These are phyloP conservation scores for Trilocha varians DNA, from an alignment of 2,888 invertebrate species.

Conservation along the genomic window DNA sequence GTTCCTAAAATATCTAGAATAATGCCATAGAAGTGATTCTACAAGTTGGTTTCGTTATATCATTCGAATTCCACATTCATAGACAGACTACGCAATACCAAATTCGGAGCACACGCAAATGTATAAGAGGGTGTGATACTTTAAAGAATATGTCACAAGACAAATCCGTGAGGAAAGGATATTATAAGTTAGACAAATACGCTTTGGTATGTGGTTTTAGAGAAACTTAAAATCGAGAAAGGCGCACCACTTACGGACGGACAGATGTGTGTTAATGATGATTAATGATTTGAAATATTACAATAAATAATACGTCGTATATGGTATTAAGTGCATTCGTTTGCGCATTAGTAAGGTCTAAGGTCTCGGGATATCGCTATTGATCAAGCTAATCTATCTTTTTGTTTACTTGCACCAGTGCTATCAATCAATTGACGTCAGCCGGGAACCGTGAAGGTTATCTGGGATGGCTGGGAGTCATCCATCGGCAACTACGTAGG, in stretches of 20 bases:
- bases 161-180: neutral
- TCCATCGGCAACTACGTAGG: constrained; percentile 25
- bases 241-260: neutral
- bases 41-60: neutral
- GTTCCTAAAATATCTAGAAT: constrained; percentile 1
- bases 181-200: neutral
- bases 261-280: constrained; percentile 14
- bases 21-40: neutral
- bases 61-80: neutral
- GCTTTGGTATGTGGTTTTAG: neutral
- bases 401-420: constrained; percentile 47
- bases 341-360: constrained; percentile 19
- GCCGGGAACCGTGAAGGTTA: constrained; percentile 45
- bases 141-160: neutral
- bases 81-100: neutral
- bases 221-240: neutral
- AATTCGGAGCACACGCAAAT: neutral
- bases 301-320: constrained; percentile 11
- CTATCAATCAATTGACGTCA: constrained; percentile 67
- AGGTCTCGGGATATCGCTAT: constrained; percentile 29
- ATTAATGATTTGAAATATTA: constrained; percentile 17
- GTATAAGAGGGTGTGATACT: neutral
- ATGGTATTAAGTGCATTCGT: constrained; percentile 9
- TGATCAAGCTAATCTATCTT: constrained; percentile 41
- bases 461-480: constrained; percentile 31